phyloP scores from a whole-genome alignment of 2,888 invertebrate genomes.

The Bibio marci region DNA sequence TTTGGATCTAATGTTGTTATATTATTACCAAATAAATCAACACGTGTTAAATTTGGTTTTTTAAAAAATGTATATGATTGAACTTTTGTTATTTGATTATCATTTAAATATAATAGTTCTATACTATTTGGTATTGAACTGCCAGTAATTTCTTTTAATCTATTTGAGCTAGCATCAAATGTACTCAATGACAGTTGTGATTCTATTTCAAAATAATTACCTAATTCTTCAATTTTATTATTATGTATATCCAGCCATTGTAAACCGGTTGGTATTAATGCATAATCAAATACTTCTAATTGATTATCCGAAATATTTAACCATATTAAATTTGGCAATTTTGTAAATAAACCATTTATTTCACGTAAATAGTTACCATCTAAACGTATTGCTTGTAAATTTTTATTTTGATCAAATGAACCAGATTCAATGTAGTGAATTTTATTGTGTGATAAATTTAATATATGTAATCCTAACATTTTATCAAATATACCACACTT shows the following conservation, averaged over 20 bases:
- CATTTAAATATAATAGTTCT: slow-evolving; percentile 71
- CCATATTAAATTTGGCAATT: slow-evolving; percentile 71
- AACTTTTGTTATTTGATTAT: slow-evolving; percentile 72
- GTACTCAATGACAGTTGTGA: slow-evolving; percentile 60
- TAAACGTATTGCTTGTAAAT: slow-evolving; percentile 71
- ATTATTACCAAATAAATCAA: slow-evolving; percentile 84
- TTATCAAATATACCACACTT: slow-evolving; percentile 63
- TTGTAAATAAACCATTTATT: slow-evolving; percentile 66
- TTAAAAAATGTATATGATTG: slow-evolving; percentile 82
- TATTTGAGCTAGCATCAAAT: slow-evolving; percentile 77
- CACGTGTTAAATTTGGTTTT: slow-evolving; percentile 77
- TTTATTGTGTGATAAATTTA: slow-evolving; percentile 76
- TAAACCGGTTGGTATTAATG: slow-evolving; percentile 61
- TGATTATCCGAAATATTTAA: slow-evolving; percentile 83
- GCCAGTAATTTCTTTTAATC: slow-evolving; percentile 58
- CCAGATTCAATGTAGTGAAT: slow-evolving; percentile 61
- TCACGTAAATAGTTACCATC: slow-evolving; percentile 73
- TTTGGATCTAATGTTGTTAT: slow-evolving; percentile 80
- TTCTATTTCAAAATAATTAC: slow-evolving; percentile 56
- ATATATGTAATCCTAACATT: slow-evolving; percentile 62
- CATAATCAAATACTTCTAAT: slow-evolving; percentile 78
- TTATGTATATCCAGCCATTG: slow-evolving; percentile 83
- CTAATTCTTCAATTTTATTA: slow-evolving; percentile 66
- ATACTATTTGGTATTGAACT: slow-evolving; percentile 69
- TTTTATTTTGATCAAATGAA: slow-evolving; percentile 58